Conservation (phyloP, 2,797 vertebrate species). For the Mus minutoides region DNA sequence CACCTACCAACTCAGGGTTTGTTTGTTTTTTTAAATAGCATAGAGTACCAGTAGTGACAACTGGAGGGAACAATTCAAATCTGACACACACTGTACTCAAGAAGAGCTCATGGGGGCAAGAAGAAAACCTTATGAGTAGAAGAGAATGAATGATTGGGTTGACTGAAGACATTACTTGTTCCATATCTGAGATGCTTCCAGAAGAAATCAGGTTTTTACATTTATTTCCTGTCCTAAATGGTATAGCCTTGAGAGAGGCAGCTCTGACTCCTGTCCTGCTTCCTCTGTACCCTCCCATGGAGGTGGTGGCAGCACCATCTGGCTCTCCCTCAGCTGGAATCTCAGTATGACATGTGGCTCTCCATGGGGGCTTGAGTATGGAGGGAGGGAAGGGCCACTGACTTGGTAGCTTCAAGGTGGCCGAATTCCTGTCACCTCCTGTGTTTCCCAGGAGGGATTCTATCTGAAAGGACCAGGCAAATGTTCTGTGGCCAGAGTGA, state of each 20-base stretch:
- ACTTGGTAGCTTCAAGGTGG: constrained; percentile 48
- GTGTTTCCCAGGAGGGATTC: not conserved
- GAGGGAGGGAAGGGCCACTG: not conserved
- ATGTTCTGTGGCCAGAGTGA: constrained; percentile 21
- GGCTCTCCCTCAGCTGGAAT: not conserved
- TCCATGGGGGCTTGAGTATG: not conserved
- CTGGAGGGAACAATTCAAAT: not conserved
- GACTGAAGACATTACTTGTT: not conserved
- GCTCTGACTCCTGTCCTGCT: not conserved
- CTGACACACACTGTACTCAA: not conserved
- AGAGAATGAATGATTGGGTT: not conserved
- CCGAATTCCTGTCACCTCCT: not conserved
- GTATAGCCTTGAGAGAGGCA: not conserved
- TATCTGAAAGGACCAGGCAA: constrained; percentile 44
- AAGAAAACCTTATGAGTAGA: not conserved
- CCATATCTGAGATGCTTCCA: not conserved
- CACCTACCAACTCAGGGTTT: rapidly evolving
- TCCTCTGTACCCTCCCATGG: not conserved
- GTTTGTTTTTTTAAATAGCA: not conserved
- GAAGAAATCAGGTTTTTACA: not conserved
- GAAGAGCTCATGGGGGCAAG: not conserved
- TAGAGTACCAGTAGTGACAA: not conserved
- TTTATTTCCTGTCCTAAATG: not conserved
- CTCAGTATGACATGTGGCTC: not conserved
- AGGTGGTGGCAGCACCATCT: not conserved